Evolutionary conservation across 2,113 vertebrate species (phyloP).

Genomic region (Clupea harengus): DNA sequence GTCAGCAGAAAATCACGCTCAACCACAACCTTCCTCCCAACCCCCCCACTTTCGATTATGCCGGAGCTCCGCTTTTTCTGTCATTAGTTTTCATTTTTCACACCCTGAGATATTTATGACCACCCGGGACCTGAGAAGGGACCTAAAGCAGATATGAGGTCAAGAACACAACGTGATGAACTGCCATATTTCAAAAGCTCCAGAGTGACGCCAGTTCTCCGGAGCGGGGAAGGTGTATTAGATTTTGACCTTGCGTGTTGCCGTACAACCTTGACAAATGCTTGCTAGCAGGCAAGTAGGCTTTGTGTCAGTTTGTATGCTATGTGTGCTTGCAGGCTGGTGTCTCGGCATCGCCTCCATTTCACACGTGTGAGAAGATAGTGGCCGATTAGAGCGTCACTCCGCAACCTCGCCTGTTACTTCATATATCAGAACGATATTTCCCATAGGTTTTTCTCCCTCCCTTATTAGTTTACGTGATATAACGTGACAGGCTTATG

Average conservation of each 20-base stretch:
- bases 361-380: no score
- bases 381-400: no score
- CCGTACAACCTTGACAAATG: background rate
- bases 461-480: no score
- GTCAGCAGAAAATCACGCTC: background rate
- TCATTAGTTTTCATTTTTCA: slow-evolving; percentile 1
- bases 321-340: background rate
- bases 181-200: background rate
- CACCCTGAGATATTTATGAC: background rate
- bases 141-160: background rate
- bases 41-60: background rate
- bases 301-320: background rate
- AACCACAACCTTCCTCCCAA: background rate
- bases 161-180: background rate
- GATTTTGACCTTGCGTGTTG: background rate
- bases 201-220: background rate
- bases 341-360: no score
- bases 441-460: no score
- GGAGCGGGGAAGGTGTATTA: background rate
- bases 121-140: background rate
- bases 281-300: background rate
- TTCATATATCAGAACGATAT: no score
- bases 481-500: no score
- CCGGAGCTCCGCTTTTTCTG: background rate
- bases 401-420: no score